phyloP scores from a whole-genome alignment of 2,797 vertebrate genomes.

The Manis crassicaudata region DNA sequence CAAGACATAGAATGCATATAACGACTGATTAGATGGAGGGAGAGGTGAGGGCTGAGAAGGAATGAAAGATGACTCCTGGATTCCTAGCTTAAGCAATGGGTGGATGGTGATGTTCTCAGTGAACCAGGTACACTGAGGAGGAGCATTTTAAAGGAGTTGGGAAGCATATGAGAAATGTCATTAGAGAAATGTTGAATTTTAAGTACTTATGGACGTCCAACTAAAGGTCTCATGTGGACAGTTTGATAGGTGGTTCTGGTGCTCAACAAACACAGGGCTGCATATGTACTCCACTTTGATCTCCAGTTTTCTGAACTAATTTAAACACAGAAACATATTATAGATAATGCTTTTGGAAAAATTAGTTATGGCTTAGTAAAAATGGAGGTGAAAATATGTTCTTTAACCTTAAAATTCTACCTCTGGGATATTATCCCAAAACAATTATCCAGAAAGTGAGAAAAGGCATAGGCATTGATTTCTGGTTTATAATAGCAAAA shows the following conservation, averaged over 20 bases:
- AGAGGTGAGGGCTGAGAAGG: not conserved
- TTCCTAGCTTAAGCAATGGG: not conserved
- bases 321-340: not conserved
- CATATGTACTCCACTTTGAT: not conserved
- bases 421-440: slow-evolving; percentile 8
- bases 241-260: not conserved
- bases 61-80: not conserved
- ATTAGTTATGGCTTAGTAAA: not conserved
- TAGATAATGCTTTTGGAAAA: not conserved
- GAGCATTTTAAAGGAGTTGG: too few species aligned
- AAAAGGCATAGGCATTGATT: not conserved
- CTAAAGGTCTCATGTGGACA: not conserved
- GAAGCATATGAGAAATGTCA: not conserved
- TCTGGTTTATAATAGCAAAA: slow-evolving; percentile 26
- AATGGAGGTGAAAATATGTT: not conserved
- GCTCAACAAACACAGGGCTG: not conserved
- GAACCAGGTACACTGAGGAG: not conserved
- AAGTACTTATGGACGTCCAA: not conserved
- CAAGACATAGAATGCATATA: not conserved
- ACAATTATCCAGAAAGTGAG: slow-evolving; percentile 30
- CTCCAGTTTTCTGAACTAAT: not conserved
- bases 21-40: not conserved
- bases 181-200: not conserved
- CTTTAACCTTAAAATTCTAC: not conserved
- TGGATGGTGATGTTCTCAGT: not conserved